phyloP scores from a whole-genome alignment of 2,797 vertebrate species.

The Poecile montanus region DNA sequence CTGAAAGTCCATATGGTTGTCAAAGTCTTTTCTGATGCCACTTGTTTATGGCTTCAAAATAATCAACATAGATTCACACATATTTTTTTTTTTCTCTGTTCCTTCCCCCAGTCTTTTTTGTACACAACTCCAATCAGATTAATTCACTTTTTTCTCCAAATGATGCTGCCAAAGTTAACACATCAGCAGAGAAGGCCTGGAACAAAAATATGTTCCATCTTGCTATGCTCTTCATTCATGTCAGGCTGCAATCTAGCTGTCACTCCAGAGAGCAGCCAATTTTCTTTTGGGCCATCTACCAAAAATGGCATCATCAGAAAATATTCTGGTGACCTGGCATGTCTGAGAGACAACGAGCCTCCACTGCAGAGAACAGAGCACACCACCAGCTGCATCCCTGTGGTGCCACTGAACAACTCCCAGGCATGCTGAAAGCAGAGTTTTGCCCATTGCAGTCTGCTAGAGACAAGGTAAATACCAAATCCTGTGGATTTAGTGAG shows the following conservation, averaged over 20 bases:
- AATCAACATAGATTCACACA: conserved; percentile 50
- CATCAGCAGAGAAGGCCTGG: conserved; percentile 8
- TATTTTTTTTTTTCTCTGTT: accelerated
- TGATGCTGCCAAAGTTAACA: conserved; percentile 39
- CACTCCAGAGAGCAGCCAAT: neutral
- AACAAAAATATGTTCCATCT: conserved; percentile 48
- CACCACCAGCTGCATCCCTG: neutral
- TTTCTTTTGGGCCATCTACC: neutral
- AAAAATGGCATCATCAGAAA: neutral
- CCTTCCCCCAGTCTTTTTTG: neutral
- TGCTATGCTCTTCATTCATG: neutral
- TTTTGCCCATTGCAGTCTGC: neutral
- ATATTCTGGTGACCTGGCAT: neutral
- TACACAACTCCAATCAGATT: neutral
- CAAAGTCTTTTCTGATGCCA: conserved; percentile 46
- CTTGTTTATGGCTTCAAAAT: conserved; percentile 57
- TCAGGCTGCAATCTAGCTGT: conserved; percentile 31
- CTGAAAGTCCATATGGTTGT: conserved; percentile 60
- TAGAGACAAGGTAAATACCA: neutral
- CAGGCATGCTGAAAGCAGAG: neutral
- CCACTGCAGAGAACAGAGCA: neutral
- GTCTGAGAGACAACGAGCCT: neutral
- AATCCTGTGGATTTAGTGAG: neutral
- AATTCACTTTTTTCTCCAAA: conserved; percentile 19
- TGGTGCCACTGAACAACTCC: neutral